A percentile compares a stretch with the other conserved stretches of the same genome.
Evolutionary conservation across 1,140 invertebrate species (phyloP).

Genomic region (Brachystomella parvula): DNA sequence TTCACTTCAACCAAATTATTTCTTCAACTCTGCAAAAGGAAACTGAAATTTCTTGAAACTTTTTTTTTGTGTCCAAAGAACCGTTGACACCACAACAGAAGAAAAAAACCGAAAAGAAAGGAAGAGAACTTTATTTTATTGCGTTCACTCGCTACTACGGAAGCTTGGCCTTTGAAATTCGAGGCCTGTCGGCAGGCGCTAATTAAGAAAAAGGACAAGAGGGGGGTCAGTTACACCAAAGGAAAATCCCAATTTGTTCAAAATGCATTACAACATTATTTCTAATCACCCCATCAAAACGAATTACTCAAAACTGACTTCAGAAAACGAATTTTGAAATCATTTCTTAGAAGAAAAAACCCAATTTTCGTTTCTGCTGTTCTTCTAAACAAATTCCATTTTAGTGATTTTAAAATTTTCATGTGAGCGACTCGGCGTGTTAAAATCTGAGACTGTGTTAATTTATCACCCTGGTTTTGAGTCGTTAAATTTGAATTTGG

Average conservation of each 20-base stretch:
- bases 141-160: not conserved
- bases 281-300: not conserved
- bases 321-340: not conserved
- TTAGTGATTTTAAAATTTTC: too few relatives aligned
- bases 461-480: too few relatives aligned
- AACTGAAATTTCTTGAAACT: not conserved
- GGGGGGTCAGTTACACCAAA: not conserved
- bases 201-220: not conserved
- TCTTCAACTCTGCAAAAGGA: not conserved
- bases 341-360: too few relatives aligned
- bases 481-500: not conserved
- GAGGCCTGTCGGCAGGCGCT: slow-evolving; percentile 6
- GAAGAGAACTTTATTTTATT: not conserved
- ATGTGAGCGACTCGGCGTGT: too few relatives aligned
- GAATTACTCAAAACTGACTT: not conserved
- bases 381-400: too few relatives aligned
- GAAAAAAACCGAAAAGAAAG: not conserved
- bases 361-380: too few relatives aligned
- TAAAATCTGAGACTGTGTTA: too few relatives aligned
- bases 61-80: not conserved
- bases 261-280: not conserved
- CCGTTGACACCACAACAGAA: not conserved
- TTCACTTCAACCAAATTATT: not conserved
- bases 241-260: not conserved
- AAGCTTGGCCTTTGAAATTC: not conserved